Base-by-base conservation (phyloP, 2,113 vertebrate genomes). In the Oncorhynchus gorbuscha region DNA sequence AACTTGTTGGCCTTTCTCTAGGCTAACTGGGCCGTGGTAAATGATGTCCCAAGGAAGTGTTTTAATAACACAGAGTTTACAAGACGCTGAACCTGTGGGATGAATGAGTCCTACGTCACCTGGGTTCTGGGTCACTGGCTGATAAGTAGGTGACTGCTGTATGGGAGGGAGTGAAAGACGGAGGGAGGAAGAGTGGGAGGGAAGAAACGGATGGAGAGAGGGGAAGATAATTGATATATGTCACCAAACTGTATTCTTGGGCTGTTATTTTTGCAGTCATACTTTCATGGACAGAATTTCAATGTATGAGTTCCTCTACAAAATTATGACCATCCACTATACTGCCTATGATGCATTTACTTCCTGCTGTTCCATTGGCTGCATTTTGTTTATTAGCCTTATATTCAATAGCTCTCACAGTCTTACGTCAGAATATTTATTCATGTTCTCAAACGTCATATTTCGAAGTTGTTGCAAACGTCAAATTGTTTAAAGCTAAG, bases 1-100 rank as follows among this genome's bases (percentile, higher is more conserved):
- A 91, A 85, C 66, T 72, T 3, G 22, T 30, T 73, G 78, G 81
- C 84, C 83, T 88, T 84, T 83, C 83, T 78, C 72, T 71, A 73
- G 51, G 22, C 77, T 86, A 79, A 66, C 81, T 26, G 64, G 84
- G 74, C 79, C 65, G 22, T 81, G 69, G 73, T 86, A 89, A 90
- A 90, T 81, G 70, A 88, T 87, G 84, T 89, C 89, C 86, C 5
- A 49, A 80, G 87, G 90, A 89, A 79, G 79, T 83, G 77, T 82
- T 90, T 90, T 89, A 87, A 90, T 85, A 89, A 88, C 81, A 80
- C 76, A 1, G 81, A 81, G 80, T 91, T 90, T 91, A 90, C 81
- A 84, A 61, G 75, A 51, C 24, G 77, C 78, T 68, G 74, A 77
- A 79, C 81, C 81, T 85, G 66, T 51, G 61, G 69, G 75, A 86